Evolutionary conservation across 2,888 invertebrate species (phyloP), one percentile per base, ranked within the genome.

Genomic region (Gortyna flavago): DNA sequence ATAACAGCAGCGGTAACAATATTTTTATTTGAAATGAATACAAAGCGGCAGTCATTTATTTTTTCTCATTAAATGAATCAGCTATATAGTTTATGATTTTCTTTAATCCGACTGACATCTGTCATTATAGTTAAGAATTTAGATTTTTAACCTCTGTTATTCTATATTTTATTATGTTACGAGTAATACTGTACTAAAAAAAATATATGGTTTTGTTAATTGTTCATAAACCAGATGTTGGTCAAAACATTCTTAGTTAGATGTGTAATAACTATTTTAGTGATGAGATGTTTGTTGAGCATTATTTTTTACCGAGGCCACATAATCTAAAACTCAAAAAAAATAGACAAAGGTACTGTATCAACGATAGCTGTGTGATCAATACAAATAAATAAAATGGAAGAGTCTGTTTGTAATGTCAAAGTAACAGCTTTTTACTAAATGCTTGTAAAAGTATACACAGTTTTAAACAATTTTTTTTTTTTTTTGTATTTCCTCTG

Each of bases 271-370:
- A 80, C 80, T 83, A 83, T 85, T 88, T 88, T 75, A 79, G 78
- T 69, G 81, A 81, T 80, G 76, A 82, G 51, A 77, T 82, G 72
- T 62, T 9, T 51, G 75, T 70, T 72, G 3, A 72, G 62, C 77
- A 79, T 80, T 80, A 35, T 54, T 77, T 80, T 81, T 84, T 75
- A 77, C 79, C 75, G 78, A 87, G 88, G 87, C 72, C 84, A 69
- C 35, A 81, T 66, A 32, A 29, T 59, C 32, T 70, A 59, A 73
- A 79, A 79, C 44, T 70, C 48, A 67, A 72, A 83, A 76, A 72
- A 54, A 68, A 82, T 75, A 87, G 64, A 64, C 61, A 67, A n/a
- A n/a, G n/a, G n/a, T 80, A 62, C 16, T 13, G 9, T 74, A 35
- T 57, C 48, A 79, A 62, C 41, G 44, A 70, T 48, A 66, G 75